A percentile compares a stretch with the other conserved stretches of the same genome.
These are phyloP conservation scores for Spea hammondii DNA, from an alignment of 2,797 vertebrate genomes.

Conservation along the genomic window DNA sequence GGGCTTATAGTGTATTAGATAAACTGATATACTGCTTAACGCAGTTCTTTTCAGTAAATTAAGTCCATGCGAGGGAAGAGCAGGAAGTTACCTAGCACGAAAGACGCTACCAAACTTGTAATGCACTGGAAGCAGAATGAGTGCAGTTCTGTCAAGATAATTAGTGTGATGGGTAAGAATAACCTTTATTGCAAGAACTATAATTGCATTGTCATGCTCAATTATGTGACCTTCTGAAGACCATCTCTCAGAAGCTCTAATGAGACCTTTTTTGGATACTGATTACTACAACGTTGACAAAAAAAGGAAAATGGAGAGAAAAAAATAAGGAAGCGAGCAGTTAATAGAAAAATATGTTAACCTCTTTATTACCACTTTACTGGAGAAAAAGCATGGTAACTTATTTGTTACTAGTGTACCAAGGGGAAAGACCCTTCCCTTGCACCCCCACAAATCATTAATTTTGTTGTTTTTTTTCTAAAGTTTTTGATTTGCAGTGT, in stretches of 20 bases:
- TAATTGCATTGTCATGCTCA: conserved; percentile 62
- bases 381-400: too few relatives aligned
- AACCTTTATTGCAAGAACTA: conserved; percentile 60
- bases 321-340: neutral
- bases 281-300: conserved; percentile 44
- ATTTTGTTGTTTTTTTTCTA: too few relatives aligned
- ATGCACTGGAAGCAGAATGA: conserved; percentile 44
- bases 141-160: conserved; percentile 55
- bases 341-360: neutral
- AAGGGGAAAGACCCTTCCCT: too few relatives aligned
- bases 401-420: too few relatives aligned
- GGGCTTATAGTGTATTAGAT: too few relatives aligned
- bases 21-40: neutral
- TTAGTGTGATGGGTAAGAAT: conserved; percentile 60
- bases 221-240: conserved; percentile 60
- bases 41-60: neutral
- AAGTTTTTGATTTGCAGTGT: too few relatives aligned
- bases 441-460: too few relatives aligned
- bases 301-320: conserved; percentile 14
- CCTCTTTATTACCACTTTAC: neutral
- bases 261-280: conserved; percentile 49
- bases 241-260: conserved; percentile 55
- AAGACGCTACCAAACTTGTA: conserved; percentile 29
- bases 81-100: conserved; percentile 19
- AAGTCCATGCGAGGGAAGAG: neutral